Conservation (phyloP, 2,888 invertebrate species). For the Sphinx pinastri region DNA sequence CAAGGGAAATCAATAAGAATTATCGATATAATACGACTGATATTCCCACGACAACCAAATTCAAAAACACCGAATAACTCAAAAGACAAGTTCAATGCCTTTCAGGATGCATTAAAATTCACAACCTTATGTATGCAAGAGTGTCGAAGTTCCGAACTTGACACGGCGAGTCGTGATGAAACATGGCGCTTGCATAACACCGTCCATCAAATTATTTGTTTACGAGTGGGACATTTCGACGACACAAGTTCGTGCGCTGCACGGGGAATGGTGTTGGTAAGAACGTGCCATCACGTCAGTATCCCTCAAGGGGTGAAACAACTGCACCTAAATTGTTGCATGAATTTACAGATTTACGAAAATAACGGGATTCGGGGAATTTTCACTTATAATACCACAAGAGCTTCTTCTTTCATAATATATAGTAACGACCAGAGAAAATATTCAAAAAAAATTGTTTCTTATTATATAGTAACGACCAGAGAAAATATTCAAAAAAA, state of each 20-base stretch:
- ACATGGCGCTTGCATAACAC: neutral
- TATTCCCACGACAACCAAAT: too few relatives aligned
- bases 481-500: too few relatives aligned
- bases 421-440: too few relatives aligned
- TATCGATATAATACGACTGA: too few relatives aligned
- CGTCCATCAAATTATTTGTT: constrained; percentile 17
- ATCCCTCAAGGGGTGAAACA: neutral
- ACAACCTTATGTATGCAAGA: neutral
- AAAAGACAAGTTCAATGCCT: constrained; percentile 9
- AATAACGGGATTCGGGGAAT: too few relatives aligned
- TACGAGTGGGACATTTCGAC: neutral
- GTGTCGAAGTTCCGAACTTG: neutral
- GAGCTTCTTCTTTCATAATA: too few relatives aligned
- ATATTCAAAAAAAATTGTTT: too few relatives aligned
- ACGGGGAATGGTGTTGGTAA: neutral
- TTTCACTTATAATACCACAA: too few relatives aligned
- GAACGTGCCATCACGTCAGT: neutral
- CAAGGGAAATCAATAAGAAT: too few relatives aligned
- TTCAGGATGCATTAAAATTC: neutral
- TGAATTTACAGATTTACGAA: too few relatives aligned
- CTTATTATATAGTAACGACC: too few relatives aligned
- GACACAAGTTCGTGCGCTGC: neutral
- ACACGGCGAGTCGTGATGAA: neutral
- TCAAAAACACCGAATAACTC: neutral
- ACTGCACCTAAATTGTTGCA: neutral